Conservation (phyloP, 2,888 invertebrate genomes). For the Hypercompe scribonia region DNA sequence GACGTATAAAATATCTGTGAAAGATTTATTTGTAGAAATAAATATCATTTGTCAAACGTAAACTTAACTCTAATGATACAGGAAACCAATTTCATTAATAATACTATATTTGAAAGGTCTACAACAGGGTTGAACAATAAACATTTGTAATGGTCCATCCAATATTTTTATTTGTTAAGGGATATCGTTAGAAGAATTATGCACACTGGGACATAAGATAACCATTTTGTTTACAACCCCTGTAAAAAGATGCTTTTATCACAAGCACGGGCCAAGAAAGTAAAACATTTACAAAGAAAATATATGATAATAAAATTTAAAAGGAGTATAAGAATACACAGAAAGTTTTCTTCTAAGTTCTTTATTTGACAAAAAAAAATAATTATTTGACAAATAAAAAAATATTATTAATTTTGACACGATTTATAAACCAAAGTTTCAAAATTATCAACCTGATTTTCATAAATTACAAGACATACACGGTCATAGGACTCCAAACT, state of each 20-base stretch:
- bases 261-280: slow-evolving; percentile 30
- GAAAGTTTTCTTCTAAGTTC: no score
- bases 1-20: no score
- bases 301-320: not conserved
- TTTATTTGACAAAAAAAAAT: no score
- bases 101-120: not conserved
- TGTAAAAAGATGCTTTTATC: slow-evolving; percentile 70
- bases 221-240: slow-evolving; percentile 69
- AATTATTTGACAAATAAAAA: no score
- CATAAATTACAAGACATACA: not conserved
- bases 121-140: slow-evolving; percentile 1
- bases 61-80: not conserved
- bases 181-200: slow-evolving; percentile 39
- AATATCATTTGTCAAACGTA: no score
- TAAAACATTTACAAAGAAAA: not conserved
- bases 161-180: slow-evolving; percentile 30
- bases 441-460: no score
- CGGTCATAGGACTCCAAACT: not conserved
- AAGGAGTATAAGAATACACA: no score
- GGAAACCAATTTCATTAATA: not conserved
- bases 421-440: no score
- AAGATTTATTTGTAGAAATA: no score
- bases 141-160: slow-evolving; percentile 19
- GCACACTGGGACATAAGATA: slow-evolving; percentile 61
- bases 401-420: no score